Evolutionary conservation across 2,113 vertebrate species (phyloP).

Genomic region (Syngnathus typhle): DNA sequence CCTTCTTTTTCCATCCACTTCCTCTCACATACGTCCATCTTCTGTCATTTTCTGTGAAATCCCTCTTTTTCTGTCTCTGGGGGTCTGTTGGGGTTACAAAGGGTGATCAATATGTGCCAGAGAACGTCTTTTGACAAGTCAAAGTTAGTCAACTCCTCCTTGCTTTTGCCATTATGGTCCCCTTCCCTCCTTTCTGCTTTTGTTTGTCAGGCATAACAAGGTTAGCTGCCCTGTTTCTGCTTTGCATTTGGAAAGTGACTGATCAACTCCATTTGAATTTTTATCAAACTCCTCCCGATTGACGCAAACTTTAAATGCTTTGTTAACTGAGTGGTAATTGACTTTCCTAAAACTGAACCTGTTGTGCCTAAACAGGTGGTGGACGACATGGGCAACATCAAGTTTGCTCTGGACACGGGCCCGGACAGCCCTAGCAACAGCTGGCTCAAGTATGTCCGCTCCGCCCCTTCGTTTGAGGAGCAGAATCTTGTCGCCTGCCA

Average conservation of each 20-base stretch:
- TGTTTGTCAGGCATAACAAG: slow-evolving; percentile 27
- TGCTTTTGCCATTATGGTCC: slow-evolving; percentile 20
- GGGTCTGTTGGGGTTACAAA: slow-evolving; percentile 51
- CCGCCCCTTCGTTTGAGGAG: slow-evolving; percentile 80
- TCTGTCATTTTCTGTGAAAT: slow-evolving; percentile 51
- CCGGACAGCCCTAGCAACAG: slow-evolving; percentile 70
- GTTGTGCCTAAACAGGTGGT: slow-evolving; percentile 72
- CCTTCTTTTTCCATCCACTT: slow-evolving; percentile 40
- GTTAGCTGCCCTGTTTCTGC: slow-evolving; percentile 48
- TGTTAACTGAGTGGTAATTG: background rate
- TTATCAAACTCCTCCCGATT: background rate
- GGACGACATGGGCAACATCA: slow-evolving; percentile 81
- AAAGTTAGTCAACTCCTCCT: slow-evolving; percentile 53
- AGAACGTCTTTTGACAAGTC: slow-evolving; percentile 65
- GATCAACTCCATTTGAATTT: background rate
- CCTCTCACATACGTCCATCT: slow-evolving; percentile 35
- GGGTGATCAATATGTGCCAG: slow-evolving; percentile 66
- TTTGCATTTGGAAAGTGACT: slow-evolving; percentile 36
- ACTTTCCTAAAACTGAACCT: slow-evolving; percentile 4
- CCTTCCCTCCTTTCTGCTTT: too few relatives aligned
- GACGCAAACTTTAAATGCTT: background rate
- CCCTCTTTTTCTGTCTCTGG: slow-evolving; percentile 42
- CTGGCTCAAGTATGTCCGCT: slow-evolving; percentile 93
- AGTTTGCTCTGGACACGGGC: slow-evolving; percentile 77
- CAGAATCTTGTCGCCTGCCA: slow-evolving; percentile 88